phyloP scores from a whole-genome alignment of 2,113 vertebrate species.

The Polypterus bichir region DNA sequence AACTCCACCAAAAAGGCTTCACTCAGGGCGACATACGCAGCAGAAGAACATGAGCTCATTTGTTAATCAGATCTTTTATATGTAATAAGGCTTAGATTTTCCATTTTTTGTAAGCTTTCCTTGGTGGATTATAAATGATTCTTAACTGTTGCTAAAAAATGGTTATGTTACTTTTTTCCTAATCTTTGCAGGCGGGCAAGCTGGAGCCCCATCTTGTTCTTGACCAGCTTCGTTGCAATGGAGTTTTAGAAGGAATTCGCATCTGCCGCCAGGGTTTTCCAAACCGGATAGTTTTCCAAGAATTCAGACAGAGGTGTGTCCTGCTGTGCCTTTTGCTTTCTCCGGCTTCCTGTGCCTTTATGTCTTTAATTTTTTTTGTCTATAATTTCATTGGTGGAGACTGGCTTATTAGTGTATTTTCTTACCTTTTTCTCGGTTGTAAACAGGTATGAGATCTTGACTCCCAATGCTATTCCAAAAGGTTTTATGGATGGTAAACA shows the following conservation, averaged over 20 bases:
- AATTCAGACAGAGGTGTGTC: constrained; percentile 75
- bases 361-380: neutral
- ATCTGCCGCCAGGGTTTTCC: constrained; percentile 88
- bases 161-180: too few species aligned
- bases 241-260: constrained; percentile 80
- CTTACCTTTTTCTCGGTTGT: too few species aligned
- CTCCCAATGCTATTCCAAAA: constrained; percentile 80
- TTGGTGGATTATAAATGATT: too few species aligned
- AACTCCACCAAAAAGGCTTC: too few species aligned
- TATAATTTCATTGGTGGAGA: too few species aligned
- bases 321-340: neutral
- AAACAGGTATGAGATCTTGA: constrained; percentile 77
- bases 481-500: constrained; percentile 90
- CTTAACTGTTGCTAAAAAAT: too few species aligned
- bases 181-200: constrained; percentile 58
- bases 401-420: too few species aligned
- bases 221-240: constrained; percentile 79
- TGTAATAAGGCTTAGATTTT: too few species aligned
- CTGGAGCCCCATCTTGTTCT: constrained; percentile 66
- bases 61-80: too few species aligned
- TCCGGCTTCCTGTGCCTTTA: neutral
- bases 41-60: too few species aligned
- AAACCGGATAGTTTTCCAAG: constrained; percentile 85
- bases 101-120: too few species aligned
- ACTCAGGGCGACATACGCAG: too few species aligned